Evolutionary conservation across 1,140 invertebrate genomes (phyloP), one percentile per base, ranked within the genome.

Genomic region (Himalopsyche phryganea): DNA sequence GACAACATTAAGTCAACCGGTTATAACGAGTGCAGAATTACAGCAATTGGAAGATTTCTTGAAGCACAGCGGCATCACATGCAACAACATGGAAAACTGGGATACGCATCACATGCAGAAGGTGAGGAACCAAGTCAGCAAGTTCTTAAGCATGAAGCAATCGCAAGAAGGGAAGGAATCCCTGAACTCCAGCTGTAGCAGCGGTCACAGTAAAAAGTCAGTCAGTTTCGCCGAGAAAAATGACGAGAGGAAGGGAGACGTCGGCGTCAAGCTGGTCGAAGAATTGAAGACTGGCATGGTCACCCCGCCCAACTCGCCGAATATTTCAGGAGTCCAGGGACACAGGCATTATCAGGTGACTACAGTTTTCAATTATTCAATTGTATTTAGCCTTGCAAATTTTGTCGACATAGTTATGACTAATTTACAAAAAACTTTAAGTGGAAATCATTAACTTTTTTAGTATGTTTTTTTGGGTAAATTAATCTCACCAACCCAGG

Each of bases 21-120:
- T 78, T 6, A 81, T 83, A 23, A 85, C 81, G 55, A 85, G 79
- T 58, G 80, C 82, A 11, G 85, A 86, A 55, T 76, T 87, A 14
- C 80, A 81, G 50, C 84, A 88, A 65, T 67, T 88, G 46, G 86
- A 89, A 69, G 86, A 90, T 58, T 87, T 87, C 65, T 71, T 90
- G 35, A 87, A 86, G 70, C 79, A 83, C 35, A 88, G 86, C 66
- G 86, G 85, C 17, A 80, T 87, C 50, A 85, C 81, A 23, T 83
- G 82, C 28, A 78, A 83, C 51, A 84, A 84, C 65, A 83, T 83
- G 68, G 83, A 86, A 44, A 83, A 81, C 15, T 81, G 82, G 69
- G 80, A 81, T 58, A 83, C 85, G 65, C 81, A 82, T 69, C 79
- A 82, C 64, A 79, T 83, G 66, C 80, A 80, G 65, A 87, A 82